Evolutionary conservation across 2,888 invertebrate genomes (phyloP), one percentile per base, ranked within the genome.

Genomic region (Hipparchia semele): DNA sequence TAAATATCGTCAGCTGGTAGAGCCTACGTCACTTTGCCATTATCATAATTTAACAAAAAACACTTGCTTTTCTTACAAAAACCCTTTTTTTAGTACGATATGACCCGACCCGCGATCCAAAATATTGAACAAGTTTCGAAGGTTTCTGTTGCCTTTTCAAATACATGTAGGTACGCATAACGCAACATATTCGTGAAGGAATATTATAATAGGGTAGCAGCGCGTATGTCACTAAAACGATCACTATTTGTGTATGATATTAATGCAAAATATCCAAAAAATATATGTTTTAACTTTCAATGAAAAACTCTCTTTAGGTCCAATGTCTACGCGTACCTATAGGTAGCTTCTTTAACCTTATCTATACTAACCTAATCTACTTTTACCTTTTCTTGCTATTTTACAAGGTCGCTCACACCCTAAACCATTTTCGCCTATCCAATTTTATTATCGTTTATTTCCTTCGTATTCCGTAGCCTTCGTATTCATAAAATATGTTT

Each of bases 1-100:
- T 91, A 90, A 92, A 92, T 91, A 90, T 91, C 85, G 87, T 87
- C 86, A 87, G 87, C 86, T 80, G 86, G 80, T 80, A 82, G 83
- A 81, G 86, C 84, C 87, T 84, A 86, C 88, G 88, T 88, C 91
- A 87, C 85, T 87, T 83, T 80, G 76, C 78, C 83, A 92, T 92
- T 92, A 91, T 86, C 91, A 92, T 93, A 93, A 91, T 90, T 90
- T 88, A 87, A 88, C 89, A 90, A 90, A 92, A 91, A 91, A 86
- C 81, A 84, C 84, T 83, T 85, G 80, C 84, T 84, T 86, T 83
- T 77, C 68, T 79, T 82, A 80, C 83, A 84, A 86, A 86, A 89
- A 86, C 80, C 80, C 83, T 82, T 69, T 89, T 90, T 89, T 87
- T 83, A 83, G 80, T 82, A 79, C 81, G 80, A 84, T 85, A 84